phyloP scores from a whole-genome alignment of 2,113 vertebrate species.

The Motacilla alba region DNA sequence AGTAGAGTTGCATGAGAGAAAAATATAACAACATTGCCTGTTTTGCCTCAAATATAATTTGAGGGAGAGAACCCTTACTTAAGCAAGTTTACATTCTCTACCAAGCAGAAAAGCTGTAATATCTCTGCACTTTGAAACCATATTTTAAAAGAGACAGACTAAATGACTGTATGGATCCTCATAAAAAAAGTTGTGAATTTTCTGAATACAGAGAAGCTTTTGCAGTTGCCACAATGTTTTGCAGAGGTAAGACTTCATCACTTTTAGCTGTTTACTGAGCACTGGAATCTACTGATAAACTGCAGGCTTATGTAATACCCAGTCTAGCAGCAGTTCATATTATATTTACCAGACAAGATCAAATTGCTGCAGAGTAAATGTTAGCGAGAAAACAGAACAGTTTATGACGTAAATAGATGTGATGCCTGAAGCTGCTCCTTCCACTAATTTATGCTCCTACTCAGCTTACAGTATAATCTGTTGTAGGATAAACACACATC shows the following conservation, averaged over 20 bases:
- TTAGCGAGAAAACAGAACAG: not conserved
- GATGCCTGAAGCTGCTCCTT: not conserved
- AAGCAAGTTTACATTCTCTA: not conserved
- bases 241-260: not conserved
- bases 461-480: not conserved
- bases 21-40: not conserved
- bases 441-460: not conserved
- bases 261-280: not conserved
- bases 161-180: not conserved
- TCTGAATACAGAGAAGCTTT: not conserved
- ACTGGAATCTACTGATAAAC: not conserved
- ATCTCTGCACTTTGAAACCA: not conserved
- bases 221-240: not conserved
- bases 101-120: not conserved
- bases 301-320: not conserved
- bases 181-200: not conserved
- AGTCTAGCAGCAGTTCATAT: not conserved
- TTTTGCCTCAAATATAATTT: not conserved
- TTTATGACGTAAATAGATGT: not conserved
- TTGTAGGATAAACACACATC: not conserved
- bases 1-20: not conserved
- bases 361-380: not conserved
- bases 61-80: not conserved
- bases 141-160: not conserved
- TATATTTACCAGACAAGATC: not conserved